Evolutionary conservation across 1,140 invertebrate genomes (phyloP), one percentile per base, ranked within the genome.

Genomic region (Polypedilum pembai): DNA sequence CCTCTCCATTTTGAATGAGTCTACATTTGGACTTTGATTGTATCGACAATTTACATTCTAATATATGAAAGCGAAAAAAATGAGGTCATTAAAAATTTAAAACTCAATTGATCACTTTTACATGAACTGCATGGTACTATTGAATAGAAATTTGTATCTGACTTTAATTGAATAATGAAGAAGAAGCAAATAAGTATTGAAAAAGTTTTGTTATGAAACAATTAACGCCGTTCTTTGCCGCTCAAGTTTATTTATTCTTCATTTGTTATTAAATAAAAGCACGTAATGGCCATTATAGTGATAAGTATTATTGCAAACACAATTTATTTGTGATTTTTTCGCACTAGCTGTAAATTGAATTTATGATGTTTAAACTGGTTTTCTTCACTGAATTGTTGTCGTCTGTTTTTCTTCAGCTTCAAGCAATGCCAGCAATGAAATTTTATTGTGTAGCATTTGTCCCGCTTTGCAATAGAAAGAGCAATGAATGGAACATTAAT

Each of bases 51-150:
- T 56, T 56, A 56, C 45, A 56, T n/a, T 56, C 12, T 33, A 33
- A 33, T 33, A 56, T 56, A 56, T n/a, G 45, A 56, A 56, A n/a
- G 45, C 45, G n/a, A 56, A 56, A 56, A 45, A 56, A 56, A 56
- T 56, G 12, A 56, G 45, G 45, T 56, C 45, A n/a, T 56, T 56
- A n/a, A 56, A 56, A 56, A 33, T 56, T 56, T 56, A n/a, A n/a
- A 56, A 56, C n/a, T 56, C 45, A 56, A 56, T 56, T 56, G 45
- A 56, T n/a, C 45, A n/a, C 45, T 15, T 33, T 33, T 33, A 56
- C 45, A 56, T n/a, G 45, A 56, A 56, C 45, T 56, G 45, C 45
- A n/a, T 56, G 45, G 45, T 12, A 56, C 45, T 15, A 56, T 33
- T 33, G 24, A 33, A 33, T 33, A 5, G 24, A 33, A 33, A 33